Percentiles rank a stretch among this genome's conserved stretches.
Conservation (phyloP, 1,140 invertebrate species). For the Drosophila dunni region DNA sequence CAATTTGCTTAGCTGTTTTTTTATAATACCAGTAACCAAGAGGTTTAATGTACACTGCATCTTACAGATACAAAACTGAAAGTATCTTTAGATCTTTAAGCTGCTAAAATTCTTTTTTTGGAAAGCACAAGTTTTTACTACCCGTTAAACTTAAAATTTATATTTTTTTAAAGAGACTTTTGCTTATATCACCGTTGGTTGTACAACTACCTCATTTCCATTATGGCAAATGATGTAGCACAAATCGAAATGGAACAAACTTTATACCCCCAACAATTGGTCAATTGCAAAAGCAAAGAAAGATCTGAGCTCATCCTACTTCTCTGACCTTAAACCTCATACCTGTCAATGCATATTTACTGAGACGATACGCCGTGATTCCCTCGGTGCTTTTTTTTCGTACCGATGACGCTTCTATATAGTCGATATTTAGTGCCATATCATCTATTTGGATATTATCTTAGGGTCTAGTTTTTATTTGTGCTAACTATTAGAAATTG, state of each 20-base stretch:
- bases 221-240: neutral
- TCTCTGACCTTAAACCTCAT: conserved; percentile 21
- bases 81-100: neutral
- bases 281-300: conserved; percentile 39
- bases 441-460: conserved; percentile 32
- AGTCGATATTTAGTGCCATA: conserved; percentile 7
- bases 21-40: no score
- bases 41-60: neutral
- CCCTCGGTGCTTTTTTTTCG: conserved; percentile 40
- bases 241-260: conserved; percentile 8
- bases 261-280: conserved; percentile 24
- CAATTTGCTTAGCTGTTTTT: neutral
- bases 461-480: conserved; percentile 40
- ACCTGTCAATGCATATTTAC: conserved; percentile 26
- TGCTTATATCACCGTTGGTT: neutral
- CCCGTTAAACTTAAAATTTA: neutral
- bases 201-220: conserved; percentile 11
- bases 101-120: neutral
- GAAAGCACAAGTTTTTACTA: neutral
- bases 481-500: conserved; percentile 57
- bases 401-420: conserved; percentile 36
- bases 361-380: conserved; percentile 23
- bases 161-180: neutral
- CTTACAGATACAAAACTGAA: no score
- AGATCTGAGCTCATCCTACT: conserved; percentile 61